These are phyloP conservation scores for Caenorhabditis zanzibari DNA, from an alignment of 2,888 invertebrate species.

Conservation along the genomic window DNA sequence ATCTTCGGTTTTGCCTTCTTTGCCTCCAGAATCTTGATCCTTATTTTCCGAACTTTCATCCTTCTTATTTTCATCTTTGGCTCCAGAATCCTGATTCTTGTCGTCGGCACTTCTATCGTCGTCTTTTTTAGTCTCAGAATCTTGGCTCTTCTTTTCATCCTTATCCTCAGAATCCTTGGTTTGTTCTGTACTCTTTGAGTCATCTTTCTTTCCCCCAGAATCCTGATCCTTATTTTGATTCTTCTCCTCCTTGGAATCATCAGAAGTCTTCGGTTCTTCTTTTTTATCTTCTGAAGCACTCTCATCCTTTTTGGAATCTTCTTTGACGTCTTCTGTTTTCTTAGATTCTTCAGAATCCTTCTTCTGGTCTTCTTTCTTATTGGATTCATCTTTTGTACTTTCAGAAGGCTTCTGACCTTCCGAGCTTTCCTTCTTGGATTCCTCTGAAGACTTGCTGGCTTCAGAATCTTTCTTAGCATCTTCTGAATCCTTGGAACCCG, in stretches of 20 bases:
- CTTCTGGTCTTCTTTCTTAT: neutral
- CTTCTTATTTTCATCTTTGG: neutral
- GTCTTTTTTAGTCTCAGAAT: no score
- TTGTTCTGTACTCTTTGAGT: no score
- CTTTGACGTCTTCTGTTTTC: no score
- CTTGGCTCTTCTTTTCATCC: neutral
- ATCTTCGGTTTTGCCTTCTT: no score
- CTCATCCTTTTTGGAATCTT: neutral
- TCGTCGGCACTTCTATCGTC: no score
- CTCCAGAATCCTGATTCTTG: no score
- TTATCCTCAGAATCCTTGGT: neutral
- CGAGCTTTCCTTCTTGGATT: neutral
- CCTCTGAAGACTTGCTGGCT: neutral
- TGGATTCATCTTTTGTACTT: neutral
- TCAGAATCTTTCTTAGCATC: neutral
- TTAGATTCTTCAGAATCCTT: slow-evolving; percentile 2
- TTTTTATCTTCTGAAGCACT: no score
- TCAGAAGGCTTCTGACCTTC: neutral
- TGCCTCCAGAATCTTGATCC: no score
- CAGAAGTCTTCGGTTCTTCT: no score
- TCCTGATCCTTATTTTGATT: no score
- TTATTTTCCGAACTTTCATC: neutral
- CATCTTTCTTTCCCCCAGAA: neutral
- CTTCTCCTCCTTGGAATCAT: neutral
- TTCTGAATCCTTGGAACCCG: neutral